Evolutionary conservation across 2,113 vertebrate genomes (phyloP), one percentile per base, ranked within the genome.

Genomic region (Calidris pygmaea): DNA sequence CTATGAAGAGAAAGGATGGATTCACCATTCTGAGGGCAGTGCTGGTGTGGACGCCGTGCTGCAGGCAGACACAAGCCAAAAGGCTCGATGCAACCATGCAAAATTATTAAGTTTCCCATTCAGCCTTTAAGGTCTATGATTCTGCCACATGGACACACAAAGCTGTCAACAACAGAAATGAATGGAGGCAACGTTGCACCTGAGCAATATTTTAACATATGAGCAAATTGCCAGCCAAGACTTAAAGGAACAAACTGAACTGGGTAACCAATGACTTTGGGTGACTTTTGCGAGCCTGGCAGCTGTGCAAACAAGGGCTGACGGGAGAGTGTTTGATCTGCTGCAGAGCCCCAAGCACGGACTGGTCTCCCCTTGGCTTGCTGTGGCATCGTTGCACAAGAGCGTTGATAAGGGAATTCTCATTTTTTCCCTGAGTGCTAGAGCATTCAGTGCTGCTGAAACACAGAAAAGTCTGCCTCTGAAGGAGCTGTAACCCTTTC

Each of bases 231-330:
- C 18, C 21, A 50, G 45, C 5, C 41, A 59, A 66, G 67, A 73
- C 48, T 74, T 87, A 81, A 67, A 92, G 39, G 1, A 78, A 27
- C 11, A 74, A 85, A 71, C 22, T 43, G 52, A 77, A 30, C 58
- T 19, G 43, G 59, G 45, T 72, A 94, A 67, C 50, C 35, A 47
- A 50, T 0, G 26, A 50, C 34, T 63, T 32, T 1, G 3, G 21
- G 32, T 43, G 59, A 85, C n/a, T 47, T 80, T 93, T 80, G 59
- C 7, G 3, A 74, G 52, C 50, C 23, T 6, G 52, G 75, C 90
- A 96, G 90, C 89, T 95, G 90, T 55, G 87, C 82, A 95, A 94
- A 94, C 59, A 91, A 63, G 32, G 32, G 73, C 68, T 78, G 53
- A 55, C 0, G 0, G 43, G 43, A 86, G 13, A 73, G 34, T 10